Evolutionary conservation across 2,113 vertebrate species (phyloP).

Genomic region (Marmota flaviventris): DNA sequence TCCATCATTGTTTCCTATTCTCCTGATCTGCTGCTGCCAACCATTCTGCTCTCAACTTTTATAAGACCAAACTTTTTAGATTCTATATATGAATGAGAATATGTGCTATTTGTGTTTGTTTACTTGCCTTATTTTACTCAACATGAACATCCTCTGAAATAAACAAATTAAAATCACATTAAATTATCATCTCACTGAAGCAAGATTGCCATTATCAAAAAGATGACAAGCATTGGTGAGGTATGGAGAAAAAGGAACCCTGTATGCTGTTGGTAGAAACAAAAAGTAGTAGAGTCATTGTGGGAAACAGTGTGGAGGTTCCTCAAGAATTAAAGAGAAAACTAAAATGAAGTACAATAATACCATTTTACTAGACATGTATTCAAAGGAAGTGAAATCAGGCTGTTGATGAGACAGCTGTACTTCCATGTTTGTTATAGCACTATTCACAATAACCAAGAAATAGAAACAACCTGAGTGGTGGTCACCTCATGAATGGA

Average conservation of each 20-base stretch:
- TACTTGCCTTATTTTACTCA: neutral
- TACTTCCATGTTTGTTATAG: neutral
- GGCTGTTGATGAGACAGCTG: neutral
- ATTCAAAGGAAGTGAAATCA: neutral
- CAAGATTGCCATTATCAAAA: neutral
- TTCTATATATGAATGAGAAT: neutral
- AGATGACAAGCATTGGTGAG: neutral
- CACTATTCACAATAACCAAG: neutral
- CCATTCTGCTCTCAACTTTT: neutral
- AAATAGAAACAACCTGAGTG: neutral
- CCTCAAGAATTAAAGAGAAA: neutral
- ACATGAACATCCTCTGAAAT: neutral
- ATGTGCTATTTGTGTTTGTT: neutral
- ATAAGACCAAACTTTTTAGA: neutral
- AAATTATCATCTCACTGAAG: neutral
- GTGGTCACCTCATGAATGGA: neutral
- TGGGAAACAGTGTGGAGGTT: neutral
- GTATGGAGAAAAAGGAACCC: neutral
- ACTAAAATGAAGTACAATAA: neutral
- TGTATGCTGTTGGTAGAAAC: neutral
- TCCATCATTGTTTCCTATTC: neutral
- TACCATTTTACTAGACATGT: neutral
- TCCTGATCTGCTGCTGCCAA: neutral
- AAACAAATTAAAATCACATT: neutral
- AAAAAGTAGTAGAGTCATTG: neutral